phyloP scores from a whole-genome alignment of 2,888 invertebrate species.

The Hirtodrosophila cameraria region DNA sequence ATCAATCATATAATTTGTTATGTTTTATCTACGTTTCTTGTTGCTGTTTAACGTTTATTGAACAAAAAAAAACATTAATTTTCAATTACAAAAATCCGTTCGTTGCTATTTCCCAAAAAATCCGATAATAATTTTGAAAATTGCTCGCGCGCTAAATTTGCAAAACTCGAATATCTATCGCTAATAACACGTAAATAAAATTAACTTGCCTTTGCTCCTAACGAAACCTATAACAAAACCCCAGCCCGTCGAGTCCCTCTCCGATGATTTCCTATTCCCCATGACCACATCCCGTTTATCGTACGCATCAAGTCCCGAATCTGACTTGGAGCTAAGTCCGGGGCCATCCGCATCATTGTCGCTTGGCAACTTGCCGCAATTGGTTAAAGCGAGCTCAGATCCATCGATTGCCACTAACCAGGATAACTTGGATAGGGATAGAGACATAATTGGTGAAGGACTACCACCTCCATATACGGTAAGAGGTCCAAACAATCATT shows the following conservation, averaged over 20 bases:
- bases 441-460: constrained; percentile 87
- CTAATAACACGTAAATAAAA: constrained; percentile 52
- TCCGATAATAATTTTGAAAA: constrained; percentile 23
- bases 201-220: constrained; percentile 48
- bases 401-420: constrained; percentile 97
- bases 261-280: constrained; percentile 99
- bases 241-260: constrained; percentile 97
- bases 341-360: constrained; percentile 87
- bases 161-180: constrained; percentile 46
- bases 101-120: constrained; percentile 62
- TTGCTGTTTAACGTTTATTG: constrained; percentile 67
- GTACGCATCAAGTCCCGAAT: constrained; percentile 98
- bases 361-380: constrained; percentile 86
- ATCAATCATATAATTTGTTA: constrained; percentile 58
- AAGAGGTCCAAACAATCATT: constrained; percentile 84
- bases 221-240: constrained; percentile 76
- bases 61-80: constrained; percentile 13
- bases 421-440: constrained; percentile 90
- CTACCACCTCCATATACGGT: constrained; percentile 95
- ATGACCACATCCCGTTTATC: constrained; percentile 97
- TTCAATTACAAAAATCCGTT: constrained; percentile 32
- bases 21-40: constrained; percentile 67
- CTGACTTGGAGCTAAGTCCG: constrained; percentile 95
- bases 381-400: constrained; percentile 94
- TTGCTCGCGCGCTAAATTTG: constrained; percentile 52